Base-by-base conservation (phyloP, 2,888 invertebrate genomes). In the Heliconius ethilla region DNA sequence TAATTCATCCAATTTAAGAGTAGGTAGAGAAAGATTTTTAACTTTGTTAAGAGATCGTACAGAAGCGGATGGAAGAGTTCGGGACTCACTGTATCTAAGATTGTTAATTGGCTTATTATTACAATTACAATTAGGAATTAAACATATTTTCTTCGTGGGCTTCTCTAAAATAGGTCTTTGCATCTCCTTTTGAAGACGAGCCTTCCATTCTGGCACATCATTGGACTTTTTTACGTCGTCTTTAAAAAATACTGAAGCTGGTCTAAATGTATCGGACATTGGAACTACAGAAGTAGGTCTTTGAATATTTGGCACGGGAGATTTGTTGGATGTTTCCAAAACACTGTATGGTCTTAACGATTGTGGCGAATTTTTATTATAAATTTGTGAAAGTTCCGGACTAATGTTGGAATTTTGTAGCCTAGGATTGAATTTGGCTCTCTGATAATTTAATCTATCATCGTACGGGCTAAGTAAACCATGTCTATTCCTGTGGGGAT, bases 61-160 rank as follows among this genome's bases (percentile, higher is more conserved):
- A 62, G 91, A 89, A 27, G 89, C 88, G 40, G 88, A 87, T 0
- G 93, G 94, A 25, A 92, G 84, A 5, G 93, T 94, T 51, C 90
- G 85, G 3, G 87, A 86, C 83, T 93, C 92, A 70, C 91, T 92
- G 78, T 91, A 91, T 78, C 92, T 87, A 84, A 85, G 84, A 69
- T 89, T 86, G 3, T 87, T 82, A 0, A 82, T 76, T 0, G 88
- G 83, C 75, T 90, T 92, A 0, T 87, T 86, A 80, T 88, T 89
- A 81, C 94, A 94, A 83, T 93, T 94, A 81, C 94, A 94, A 78
- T 94, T 93, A 0, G 94, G 94, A 33, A 94, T 93, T 70, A 90
- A 88, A 83, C 94, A 94, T 59, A 89, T 87, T 75, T 90, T 91
- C 51, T 90, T 85, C 3, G 90, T 80, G 51, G 94, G 90, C 83